Evolutionary conservation across 2,888 invertebrate species (phyloP), one percentile per base, ranked within the genome.

Genomic region (Rhaphigaster nebulosa): DNA sequence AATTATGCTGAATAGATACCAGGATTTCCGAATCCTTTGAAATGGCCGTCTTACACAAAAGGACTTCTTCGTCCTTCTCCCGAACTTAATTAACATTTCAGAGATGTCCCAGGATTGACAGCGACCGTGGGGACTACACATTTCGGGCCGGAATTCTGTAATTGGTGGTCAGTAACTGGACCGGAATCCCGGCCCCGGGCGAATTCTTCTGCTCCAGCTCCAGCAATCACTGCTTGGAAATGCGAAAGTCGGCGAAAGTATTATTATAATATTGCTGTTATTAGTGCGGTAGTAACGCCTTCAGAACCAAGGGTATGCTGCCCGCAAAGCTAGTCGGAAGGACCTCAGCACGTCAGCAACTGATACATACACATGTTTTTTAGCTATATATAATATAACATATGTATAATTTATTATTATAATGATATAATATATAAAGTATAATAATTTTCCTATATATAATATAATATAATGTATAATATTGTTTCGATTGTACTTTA

Each of bases 101-200:
- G 84, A 50, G 45, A 84, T 84, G 84, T 76, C 84, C 26, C n/a
- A 15, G 45, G 45, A 84, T 84, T 84, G 84, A 84, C 84, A 50
- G 70, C 6, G 34, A n/a, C 60, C 26, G 29, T 13, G 34, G 5
- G 34, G 70, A 34, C 70, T 20, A 76, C 20, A 38, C 20, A n/a
- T n/a, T 84, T n/a, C 45, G 45, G 45, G 0, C 0, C 3, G 84
- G 84, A 84, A 84, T 84, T 12, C 45, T 84, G 84, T 84, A 84
- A 84, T 84, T 84, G 84, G 84, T 45, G 45, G n/a, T 45, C 84
- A 38, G 45, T 26, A 84, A 84, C 84, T 84, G 84, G 45, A 50
- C 13, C 45, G 80, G 80, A 20, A 80, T 80, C 34, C 15, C 38
- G 18, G 20, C 29, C 76, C 23, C 1, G 34, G 76, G 76, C 34